Conservation (phyloP, 2,113 vertebrate genomes). For the Acrocephalus arundinaceus region DNA sequence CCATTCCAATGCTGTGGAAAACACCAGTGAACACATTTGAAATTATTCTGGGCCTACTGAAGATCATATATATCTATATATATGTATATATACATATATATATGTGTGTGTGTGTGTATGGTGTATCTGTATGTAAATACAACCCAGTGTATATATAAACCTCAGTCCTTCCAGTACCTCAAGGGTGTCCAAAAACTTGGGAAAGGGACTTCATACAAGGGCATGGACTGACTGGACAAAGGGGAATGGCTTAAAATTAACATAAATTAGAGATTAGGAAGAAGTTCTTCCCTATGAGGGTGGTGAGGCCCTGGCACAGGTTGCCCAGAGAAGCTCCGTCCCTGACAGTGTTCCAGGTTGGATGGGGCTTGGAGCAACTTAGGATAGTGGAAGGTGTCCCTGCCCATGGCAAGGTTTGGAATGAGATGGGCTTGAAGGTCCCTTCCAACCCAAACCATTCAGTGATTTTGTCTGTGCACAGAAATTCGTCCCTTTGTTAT, state of each 20-base stretch:
- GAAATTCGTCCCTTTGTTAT: background rate
- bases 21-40: background rate
- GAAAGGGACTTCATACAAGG: background rate
- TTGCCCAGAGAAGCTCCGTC: rapidly evolving
- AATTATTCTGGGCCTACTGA: background rate
- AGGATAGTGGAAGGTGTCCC: background rate
- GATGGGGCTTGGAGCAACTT: rapidly evolving
- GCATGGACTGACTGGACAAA: background rate
- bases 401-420: background rate
- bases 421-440: background rate
- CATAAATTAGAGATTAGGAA: background rate
- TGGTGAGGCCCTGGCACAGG: rapidly evolving
- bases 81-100: too few relatives aligned
- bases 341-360: rapidly evolving
- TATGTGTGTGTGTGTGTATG: background rate
- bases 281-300: background rate
- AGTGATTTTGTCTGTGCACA: background rate
- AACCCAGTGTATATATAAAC: background rate
- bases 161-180: background rate
- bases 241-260: background rate
- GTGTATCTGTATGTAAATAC: background rate
- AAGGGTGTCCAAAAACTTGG: background rate
- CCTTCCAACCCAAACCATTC: background rate
- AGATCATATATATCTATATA: background rate
- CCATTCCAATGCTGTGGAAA: background rate